Evolutionary conservation across 64 coral and sea anemone species (phyloP).

Genomic region (Montipora foliosa): DNA sequence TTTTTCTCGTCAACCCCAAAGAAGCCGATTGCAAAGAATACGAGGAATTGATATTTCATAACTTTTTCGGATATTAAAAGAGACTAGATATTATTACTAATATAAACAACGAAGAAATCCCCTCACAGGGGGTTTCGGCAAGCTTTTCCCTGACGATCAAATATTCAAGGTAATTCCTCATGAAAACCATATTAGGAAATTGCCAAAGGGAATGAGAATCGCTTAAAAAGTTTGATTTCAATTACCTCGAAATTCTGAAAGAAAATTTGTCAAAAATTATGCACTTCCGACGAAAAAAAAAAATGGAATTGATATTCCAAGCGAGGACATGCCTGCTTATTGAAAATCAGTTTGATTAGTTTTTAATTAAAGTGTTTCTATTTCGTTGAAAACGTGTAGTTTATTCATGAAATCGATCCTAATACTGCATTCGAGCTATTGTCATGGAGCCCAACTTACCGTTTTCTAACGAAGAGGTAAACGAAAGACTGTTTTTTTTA

Average conservation of each 20-base stretch:
- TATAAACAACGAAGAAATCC: background rate
- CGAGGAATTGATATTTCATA: background rate
- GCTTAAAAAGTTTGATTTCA: background rate
- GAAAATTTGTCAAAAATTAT: background rate
- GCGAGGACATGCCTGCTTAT: background rate
- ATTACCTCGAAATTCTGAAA: background rate
- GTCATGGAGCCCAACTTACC: background rate
- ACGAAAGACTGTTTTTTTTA: background rate
- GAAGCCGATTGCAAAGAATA: background rate
- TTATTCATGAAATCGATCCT: background rate
- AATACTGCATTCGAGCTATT: background rate
- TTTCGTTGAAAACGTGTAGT: background rate
- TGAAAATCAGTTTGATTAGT: conserved; percentile 3
- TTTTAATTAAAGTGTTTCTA: background rate
- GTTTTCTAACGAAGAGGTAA: background rate
- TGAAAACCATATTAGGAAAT: background rate
- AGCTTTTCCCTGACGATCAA: background rate
- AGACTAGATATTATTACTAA: conserved; percentile 3
- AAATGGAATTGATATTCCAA: too few relatives aligned
- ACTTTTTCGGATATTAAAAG: background rate
- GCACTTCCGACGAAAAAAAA: background rate
- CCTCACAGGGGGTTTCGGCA: background rate
- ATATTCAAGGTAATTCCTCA: background rate
- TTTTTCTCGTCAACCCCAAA: background rate
- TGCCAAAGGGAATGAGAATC: background rate